These are phyloP conservation scores for Aythya fuligula DNA, from an alignment of 2,797 vertebrate genomes.

Conservation along the genomic window DNA sequence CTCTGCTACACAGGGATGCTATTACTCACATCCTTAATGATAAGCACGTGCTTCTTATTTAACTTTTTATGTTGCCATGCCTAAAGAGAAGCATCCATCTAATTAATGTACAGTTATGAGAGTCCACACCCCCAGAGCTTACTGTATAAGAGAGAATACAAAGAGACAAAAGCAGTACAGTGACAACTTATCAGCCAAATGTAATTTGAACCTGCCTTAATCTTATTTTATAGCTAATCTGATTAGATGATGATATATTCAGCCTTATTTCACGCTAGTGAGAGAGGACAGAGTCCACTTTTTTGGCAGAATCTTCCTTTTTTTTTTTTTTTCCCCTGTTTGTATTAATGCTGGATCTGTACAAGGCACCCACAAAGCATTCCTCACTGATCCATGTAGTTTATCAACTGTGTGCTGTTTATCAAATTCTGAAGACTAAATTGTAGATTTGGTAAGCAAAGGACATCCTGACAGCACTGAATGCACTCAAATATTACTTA, in stretches of 20 bases:
- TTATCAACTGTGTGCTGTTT: not conserved
- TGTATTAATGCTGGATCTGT: not conserved
- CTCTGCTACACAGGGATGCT: not conserved
- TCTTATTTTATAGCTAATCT: slow-evolving; percentile 6
- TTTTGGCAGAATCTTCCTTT: not conserved
- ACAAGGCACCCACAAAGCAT: not conserved
- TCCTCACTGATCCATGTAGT: not conserved
- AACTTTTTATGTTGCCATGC: not conserved
- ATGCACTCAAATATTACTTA: not conserved
- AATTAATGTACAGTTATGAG: not conserved
- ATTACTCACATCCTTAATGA: slow-evolving; percentile 13
- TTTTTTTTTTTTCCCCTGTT: fast-evolving
- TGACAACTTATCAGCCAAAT: not conserved
- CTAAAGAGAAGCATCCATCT: not conserved
- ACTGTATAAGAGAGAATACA: not conserved
- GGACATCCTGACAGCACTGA: not conserved
- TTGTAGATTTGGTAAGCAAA: not conserved
- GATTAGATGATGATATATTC: not conserved
- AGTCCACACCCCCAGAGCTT: not conserved
- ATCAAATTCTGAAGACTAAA: not conserved
- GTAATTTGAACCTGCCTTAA: not conserved
- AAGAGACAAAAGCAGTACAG: not conserved
- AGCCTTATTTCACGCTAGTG: not conserved
- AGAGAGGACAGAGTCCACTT: not conserved
- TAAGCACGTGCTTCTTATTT: not conserved